Evolutionary conservation across 2,888 invertebrate genomes (phyloP).

Genomic region (Chesias legatella): DNA sequence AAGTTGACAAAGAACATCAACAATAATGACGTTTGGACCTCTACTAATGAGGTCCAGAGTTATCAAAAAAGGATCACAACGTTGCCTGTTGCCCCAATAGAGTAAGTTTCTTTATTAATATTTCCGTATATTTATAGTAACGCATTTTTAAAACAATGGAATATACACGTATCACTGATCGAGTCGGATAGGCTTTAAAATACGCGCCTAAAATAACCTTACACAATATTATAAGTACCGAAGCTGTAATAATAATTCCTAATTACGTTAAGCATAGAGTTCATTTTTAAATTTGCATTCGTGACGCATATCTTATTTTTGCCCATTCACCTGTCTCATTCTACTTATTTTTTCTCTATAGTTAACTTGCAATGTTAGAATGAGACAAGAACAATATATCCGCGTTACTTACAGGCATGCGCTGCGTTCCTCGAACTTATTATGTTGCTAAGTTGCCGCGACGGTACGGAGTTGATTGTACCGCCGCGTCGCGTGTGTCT

Average conservation of each 20-base stretch:
- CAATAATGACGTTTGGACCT: slow-evolving; percentile 69
- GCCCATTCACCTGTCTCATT: slow-evolving; percentile 37
- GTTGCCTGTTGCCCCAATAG: slow-evolving; percentile 35
- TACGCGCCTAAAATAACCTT: slow-evolving; percentile 33
- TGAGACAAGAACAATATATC: slow-evolving; percentile 27
- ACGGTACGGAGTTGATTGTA: slow-evolving; percentile 23
- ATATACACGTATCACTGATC: slow-evolving; percentile 38
- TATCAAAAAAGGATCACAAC: slow-evolving; percentile 44
- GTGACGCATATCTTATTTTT: slow-evolving; percentile 42
- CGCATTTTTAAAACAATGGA: too few species aligned
- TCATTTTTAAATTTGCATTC: slow-evolving; percentile 33
- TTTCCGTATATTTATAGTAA: background rate
- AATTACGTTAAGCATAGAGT: slow-evolving; percentile 14
- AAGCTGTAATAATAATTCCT: too few species aligned
- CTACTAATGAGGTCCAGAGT: slow-evolving; percentile 49
- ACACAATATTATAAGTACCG: slow-evolving; percentile 2
- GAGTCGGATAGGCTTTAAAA: slow-evolving; percentile 41
- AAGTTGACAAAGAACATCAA: slow-evolving; percentile 67
- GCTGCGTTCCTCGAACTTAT: slow-evolving; percentile 44
- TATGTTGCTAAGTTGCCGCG: slow-evolving; percentile 42
- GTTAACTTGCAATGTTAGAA: slow-evolving; percentile 29
- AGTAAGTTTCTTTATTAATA: slow-evolving; percentile 43
- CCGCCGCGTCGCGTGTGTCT: slow-evolving; percentile 27
- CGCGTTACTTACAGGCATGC: slow-evolving; percentile 42
- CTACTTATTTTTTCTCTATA: slow-evolving; percentile 29